Percentiles rank a stretch among this genome's conserved stretches.
phyloP scores from a whole-genome alignment of 2,888 invertebrate species.

The Ormyrus nitidulus region DNA sequence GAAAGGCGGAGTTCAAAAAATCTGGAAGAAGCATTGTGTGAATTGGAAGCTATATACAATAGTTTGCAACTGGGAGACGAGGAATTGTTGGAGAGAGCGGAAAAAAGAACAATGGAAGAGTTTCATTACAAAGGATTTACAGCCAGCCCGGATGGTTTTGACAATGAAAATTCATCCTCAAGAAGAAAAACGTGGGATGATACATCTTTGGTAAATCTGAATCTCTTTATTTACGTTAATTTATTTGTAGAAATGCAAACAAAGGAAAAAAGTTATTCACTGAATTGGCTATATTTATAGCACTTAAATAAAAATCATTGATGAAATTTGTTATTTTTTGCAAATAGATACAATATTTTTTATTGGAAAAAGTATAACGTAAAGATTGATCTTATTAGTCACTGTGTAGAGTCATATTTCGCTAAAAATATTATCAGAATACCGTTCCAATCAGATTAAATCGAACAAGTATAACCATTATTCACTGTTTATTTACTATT shows the following conservation, averaged over 20 bases:
- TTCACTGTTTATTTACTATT: background rate
- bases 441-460: conserved; percentile 17
- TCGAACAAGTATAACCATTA: too few species aligned
- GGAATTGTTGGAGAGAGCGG: conserved; percentile 87
- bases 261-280: too few species aligned
- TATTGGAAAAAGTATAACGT: too few species aligned
- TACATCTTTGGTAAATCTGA: conserved; percentile 33
- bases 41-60: conserved; percentile 93
- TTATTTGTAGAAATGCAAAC: too few species aligned
- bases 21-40: conserved; percentile 91
- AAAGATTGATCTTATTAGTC: too few species aligned
- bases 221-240: background rate
- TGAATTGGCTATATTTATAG: too few species aligned
- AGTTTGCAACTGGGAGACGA: conserved; percentile 91
- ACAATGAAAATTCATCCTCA: conserved; percentile 57
- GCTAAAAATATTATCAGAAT: conserved; percentile 14
- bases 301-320: too few species aligned
- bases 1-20: conserved; percentile 82
- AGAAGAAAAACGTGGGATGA: conserved; percentile 48
- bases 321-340: too few species aligned
- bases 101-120: conserved; percentile 83
- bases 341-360: too few species aligned
- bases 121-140: conserved; percentile 56
- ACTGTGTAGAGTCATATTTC: too few species aligned
- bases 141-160: conserved; percentile 41